phyloP scores from a whole-genome alignment of 2,113 vertebrate genomes.

The Fregetta grallaria region DNA sequence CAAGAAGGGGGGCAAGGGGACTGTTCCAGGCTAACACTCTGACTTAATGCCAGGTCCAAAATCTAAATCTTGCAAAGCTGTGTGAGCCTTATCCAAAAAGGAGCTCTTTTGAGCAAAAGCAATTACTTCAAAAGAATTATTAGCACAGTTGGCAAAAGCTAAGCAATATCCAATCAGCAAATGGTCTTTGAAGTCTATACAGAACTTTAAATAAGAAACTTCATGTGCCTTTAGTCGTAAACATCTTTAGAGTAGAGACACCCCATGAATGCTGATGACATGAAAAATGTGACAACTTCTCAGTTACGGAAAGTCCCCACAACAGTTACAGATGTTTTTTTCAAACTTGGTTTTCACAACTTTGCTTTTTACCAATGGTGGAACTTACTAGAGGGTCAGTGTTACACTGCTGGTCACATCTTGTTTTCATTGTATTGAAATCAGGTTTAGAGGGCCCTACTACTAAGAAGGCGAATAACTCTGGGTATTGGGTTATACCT shows the following conservation, averaged over 20 bases:
- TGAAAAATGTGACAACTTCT: not conserved
- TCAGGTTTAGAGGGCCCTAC: conserved; percentile 50
- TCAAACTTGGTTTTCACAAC: not conserved
- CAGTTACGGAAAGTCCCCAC: not conserved
- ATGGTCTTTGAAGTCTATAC: not conserved
- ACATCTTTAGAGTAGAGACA: not conserved
- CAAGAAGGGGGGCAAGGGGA: not conserved
- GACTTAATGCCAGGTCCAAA: not conserved
- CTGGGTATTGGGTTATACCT: not conserved
- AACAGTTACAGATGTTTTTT: not conserved
- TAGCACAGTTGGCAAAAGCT: not conserved
- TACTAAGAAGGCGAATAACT: conserved; percentile 39
- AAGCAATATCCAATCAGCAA: not conserved
- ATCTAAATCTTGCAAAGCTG: not conserved
- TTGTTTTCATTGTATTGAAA: conserved; percentile 69
- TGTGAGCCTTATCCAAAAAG: not conserved
- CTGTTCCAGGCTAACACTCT: not conserved
- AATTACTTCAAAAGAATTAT: not conserved
- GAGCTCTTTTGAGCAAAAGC: not conserved
- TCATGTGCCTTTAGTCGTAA: not conserved
- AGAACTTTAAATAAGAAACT: not conserved
- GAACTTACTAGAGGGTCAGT: conserved; percentile 61
- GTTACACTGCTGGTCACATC: conserved; percentile 67
- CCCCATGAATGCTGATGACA: not conserved
- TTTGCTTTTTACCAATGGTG: conserved; percentile 52